Evolutionary conservation across 2,113 vertebrate species (phyloP).

Genomic region (Centropus unirufus): DNA sequence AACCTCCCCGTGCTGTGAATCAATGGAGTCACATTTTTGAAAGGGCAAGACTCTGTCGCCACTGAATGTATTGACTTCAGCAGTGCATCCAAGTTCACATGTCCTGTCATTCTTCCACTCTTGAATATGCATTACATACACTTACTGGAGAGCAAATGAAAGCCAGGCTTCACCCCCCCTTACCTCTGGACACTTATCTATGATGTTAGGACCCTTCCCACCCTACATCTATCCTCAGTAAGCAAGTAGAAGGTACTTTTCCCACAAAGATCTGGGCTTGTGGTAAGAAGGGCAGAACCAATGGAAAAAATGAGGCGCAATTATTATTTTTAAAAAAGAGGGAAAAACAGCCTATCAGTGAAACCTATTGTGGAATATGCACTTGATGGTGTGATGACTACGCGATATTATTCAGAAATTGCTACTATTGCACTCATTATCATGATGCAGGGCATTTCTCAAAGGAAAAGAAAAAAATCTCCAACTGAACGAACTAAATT

Average conservation of each 20-base stretch:
- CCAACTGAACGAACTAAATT: not conserved
- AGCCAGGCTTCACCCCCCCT: not conserved
- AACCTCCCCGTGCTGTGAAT: not conserved
- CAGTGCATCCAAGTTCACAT: not conserved
- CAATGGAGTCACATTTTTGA: not conserved
- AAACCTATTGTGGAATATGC: not conserved
- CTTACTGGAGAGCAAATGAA: not conserved
- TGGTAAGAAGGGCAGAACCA: not conserved
- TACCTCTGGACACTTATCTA: not conserved
- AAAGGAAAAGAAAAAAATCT: not conserved
- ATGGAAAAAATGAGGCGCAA: not conserved
- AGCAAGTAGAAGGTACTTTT: not conserved
- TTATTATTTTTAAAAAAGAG: not conserved
- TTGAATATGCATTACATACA: not conserved
- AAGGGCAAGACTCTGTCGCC: not conserved
- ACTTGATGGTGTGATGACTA: not conserved
- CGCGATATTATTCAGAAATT: not conserved
- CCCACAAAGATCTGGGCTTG: not conserved
- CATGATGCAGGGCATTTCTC: not conserved
- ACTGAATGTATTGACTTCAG: not conserved
- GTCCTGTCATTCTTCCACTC: not conserved
- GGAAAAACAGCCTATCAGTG: not conserved
- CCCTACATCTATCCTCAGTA: not conserved
- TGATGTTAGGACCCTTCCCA: not conserved
- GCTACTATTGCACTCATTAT: not conserved